Evolutionary conservation across 2,113 vertebrate species (phyloP), one percentile per base, ranked within the genome.

Genomic region (Phalacrocorax aristotelis): DNA sequence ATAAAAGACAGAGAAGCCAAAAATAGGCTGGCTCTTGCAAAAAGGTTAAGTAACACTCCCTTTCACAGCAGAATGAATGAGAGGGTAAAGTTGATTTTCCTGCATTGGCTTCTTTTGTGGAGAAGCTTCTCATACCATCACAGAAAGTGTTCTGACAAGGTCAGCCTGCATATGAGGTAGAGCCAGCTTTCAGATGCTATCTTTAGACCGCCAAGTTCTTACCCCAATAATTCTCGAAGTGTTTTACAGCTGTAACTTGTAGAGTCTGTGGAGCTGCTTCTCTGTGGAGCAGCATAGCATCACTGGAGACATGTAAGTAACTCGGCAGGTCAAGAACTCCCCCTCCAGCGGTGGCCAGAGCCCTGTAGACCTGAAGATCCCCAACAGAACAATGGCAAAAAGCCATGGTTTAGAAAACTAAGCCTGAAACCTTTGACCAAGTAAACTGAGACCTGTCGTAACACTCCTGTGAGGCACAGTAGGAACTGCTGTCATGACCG

Each of bases 331-430:
- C 77, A 92, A 86, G 68, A 94, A 92, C 48, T 84, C n/a, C 51
- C 72, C 51, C 72, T 75, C n/a, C 65, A 75, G 92, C 1, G 0
- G 83, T 46, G 55, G 76, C 76, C 65, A 72, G 57, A 90, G 77
- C 60, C 72, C 89, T 78, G 76, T n/a, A 93, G 79, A 83, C 80
- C 80, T 82, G 60, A 92, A 55, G 46, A 94, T 13, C 69, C 91
- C 52, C 94, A 95, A 82, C 26, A 95, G 60, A 92, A 87, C 83
- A 79, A 68, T 16, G 58, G 83, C 89, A 82, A 75, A 92, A 95
- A 95, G 78, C 76, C 91, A 91, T 0, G 1, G 60, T 81, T 95
- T 72, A 93, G 72, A 82, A 92, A 87, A 87, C 71, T 68, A 90
- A 62, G 32, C 85, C 88, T 95, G 49, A 91, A 93, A 87, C 36